Percentiles rank a stretch among this genome's conserved stretches.
Conservation (phyloP, 92 coral and sea anemone genomes). For the Palythoa caribaeorum region DNA sequence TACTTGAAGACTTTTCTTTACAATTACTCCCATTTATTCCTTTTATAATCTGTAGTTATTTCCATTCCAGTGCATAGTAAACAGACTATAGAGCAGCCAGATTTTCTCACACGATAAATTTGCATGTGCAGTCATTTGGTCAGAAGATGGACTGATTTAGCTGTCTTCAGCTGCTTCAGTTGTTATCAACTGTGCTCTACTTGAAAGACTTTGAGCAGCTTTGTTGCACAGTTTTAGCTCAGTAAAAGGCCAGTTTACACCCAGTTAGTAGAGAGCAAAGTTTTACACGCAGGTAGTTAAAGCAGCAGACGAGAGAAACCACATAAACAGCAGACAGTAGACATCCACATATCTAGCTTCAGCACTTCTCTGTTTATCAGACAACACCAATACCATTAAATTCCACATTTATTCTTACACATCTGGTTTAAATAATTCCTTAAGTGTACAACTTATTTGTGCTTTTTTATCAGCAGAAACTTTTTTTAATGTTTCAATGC, state of each 20-base stretch:
- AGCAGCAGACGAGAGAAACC: background rate
- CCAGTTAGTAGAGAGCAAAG: background rate
- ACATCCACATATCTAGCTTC: background rate
- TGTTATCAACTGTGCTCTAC: background rate
- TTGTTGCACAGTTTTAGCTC: background rate
- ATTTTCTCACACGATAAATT: background rate
- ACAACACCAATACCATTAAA: background rate
- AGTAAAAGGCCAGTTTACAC: background rate
- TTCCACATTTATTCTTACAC: background rate
- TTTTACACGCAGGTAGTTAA: background rate
- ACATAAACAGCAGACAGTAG: background rate
- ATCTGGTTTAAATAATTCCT: background rate
- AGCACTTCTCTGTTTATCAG: slow-evolving; percentile 1
- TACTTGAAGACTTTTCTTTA: background rate
- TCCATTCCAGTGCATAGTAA: background rate
- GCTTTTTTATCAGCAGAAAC: background rate
- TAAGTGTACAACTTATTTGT: background rate
- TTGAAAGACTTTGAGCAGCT: background rate
- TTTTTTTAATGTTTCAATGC: background rate
- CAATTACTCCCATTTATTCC: background rate
- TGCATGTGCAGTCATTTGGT: background rate
- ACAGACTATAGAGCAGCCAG: slow-evolving; percentile 4
- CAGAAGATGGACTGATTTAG: background rate
- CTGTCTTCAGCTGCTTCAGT: background rate
- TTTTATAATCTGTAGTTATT: background rate